Evolutionary conservation across 2,113 vertebrate species (phyloP).

Genomic region (Lampris incognitus): DNA sequence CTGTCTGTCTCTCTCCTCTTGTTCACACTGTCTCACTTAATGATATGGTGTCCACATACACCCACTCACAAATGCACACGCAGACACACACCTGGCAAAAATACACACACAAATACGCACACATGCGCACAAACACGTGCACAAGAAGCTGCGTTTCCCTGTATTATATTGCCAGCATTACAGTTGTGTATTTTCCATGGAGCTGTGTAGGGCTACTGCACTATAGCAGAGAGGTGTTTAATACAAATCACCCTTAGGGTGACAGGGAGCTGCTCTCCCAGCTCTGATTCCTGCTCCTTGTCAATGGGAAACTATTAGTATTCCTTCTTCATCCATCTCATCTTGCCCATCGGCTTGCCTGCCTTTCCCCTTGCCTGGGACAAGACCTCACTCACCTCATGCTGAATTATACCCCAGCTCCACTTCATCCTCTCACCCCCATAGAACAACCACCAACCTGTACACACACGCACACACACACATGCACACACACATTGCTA

Average conservation of each 20-base stretch:
- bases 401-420: conserved; percentile 54
- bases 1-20: conserved; percentile 6
- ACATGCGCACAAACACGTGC: neutral
- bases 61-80: conserved; percentile 12
- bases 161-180: conserved; percentile 14
- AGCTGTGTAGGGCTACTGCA: conserved; percentile 48
- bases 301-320: conserved; percentile 71
- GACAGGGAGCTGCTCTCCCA: conserved; percentile 52
- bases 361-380: conserved; percentile 19
- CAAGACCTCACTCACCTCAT: conserved; percentile 37
- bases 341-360: conserved; percentile 40
- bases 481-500: neutral
- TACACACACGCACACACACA: conserved; percentile 24
- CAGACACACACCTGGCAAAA: neutral
- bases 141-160: conserved; percentile 5
- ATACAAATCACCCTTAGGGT: conserved; percentile 49
- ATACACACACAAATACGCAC: neutral
- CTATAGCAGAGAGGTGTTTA: conserved; percentile 37
- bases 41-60: too few relatives aligned
- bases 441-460: too few relatives aligned
- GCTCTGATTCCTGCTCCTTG: conserved; percentile 28
- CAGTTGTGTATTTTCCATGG: conserved; percentile 31
- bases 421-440: conserved; percentile 38
- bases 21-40: neutral
- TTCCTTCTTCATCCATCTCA: conserved; percentile 65